A percentile compares a stretch with the other conserved stretches of the same genome.
Evolutionary conservation across 37 sponge, comb jelly and placozoan genomes (phyloP).

Genomic region (Geodia barretti): DNA sequence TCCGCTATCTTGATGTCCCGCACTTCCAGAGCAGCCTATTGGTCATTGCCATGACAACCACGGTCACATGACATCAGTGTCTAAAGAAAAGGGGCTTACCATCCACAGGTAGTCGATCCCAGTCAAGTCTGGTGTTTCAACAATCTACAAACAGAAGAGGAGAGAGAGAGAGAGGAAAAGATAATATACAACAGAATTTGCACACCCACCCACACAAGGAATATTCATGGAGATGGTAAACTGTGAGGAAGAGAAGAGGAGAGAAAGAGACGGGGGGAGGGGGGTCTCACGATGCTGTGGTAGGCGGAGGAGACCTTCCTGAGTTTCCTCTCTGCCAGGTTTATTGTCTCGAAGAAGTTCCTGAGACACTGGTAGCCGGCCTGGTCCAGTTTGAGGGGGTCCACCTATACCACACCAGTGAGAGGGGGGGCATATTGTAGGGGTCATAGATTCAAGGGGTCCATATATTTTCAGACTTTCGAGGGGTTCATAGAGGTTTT

Average conservation of each 20-base stretch:
- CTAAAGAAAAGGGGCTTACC: conserved; percentile 28
- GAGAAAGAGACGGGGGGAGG: neutral
- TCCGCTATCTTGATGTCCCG: conserved; percentile 62
- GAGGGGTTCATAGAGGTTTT: no score
- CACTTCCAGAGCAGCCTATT: conserved; percentile 80
- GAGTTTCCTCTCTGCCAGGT: conserved; percentile 60
- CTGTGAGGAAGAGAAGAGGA: neutral
- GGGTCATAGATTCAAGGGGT: no score
- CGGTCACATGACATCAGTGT: neutral
- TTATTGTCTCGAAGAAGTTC: conserved; percentile 82
- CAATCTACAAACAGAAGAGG: conserved; percentile 46
- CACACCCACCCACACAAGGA: neutral
- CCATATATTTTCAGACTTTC: no score
- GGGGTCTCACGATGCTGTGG: conserved; percentile 1
- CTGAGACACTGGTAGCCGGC: conserved; percentile 81
- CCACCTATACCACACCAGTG: no score
- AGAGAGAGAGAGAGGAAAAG: neutral
- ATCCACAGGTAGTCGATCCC: conserved; percentile 86
- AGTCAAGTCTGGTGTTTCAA: conserved; percentile 76
- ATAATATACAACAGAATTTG: neutral
- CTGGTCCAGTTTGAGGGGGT: conserved; percentile 44
- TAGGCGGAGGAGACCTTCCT: conserved; percentile 32
- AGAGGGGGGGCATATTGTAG: no score
- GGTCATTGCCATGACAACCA: neutral
- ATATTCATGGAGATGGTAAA: neutral